A percentile compares a stretch with the other conserved stretches of the same genome.
Evolutionary conservation across 2,113 vertebrate species (phyloP).

Genomic region (Antechinus flavipes): DNA sequence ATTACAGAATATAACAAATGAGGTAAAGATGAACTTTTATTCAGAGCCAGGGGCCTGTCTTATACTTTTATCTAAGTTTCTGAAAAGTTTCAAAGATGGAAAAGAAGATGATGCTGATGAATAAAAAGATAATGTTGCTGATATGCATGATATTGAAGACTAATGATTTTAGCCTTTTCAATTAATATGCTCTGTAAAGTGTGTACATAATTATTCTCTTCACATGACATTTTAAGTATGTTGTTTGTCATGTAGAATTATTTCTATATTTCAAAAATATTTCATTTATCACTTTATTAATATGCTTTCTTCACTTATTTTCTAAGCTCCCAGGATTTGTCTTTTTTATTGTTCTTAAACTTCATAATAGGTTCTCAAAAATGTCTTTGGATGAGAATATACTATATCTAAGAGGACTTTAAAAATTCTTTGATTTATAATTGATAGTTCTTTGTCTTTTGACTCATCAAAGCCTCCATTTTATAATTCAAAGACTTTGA

Average conservation of each 20-base stretch:
- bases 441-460: neutral
- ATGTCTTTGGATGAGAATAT: neutral
- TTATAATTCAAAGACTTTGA: neutral
- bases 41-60: fast-evolving
- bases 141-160: constrained; percentile 4
- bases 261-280: neutral
- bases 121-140: neutral
- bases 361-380: neutral
- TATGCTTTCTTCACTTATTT: neutral
- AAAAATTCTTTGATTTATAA: neutral
- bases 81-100: neutral
- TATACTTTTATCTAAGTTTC: neutral
- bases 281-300: neutral
- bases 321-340: neutral
- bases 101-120: neutral
- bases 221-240: neutral
- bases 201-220: neutral
- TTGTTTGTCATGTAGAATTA: neutral
- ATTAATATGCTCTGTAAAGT: neutral
- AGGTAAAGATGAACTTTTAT: neutral
- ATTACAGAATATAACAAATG: neutral
- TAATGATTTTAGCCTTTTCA: constrained; percentile 8
- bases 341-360: neutral
- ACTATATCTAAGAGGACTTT: neutral
- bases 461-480: neutral